These are phyloP conservation scores for Lottia scabra DNA, from an alignment of 2,888 invertebrate genomes.

Conservation along the genomic window DNA sequence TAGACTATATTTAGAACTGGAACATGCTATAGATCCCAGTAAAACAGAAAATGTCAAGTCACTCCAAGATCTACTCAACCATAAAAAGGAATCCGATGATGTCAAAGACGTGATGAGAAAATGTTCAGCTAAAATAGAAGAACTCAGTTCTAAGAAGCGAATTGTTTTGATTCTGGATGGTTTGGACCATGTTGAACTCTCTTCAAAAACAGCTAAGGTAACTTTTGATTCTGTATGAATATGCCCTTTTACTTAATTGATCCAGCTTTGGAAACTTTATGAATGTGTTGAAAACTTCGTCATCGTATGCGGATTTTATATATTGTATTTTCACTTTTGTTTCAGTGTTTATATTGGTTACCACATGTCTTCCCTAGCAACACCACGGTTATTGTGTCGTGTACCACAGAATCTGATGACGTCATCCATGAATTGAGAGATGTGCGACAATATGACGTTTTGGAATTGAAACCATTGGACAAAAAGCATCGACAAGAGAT, in stretches of 20 bases:
- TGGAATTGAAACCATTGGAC: constrained; percentile 20
- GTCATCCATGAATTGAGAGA: constrained; percentile 24
- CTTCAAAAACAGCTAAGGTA: constrained; percentile 44
- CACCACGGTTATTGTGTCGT: constrained; percentile 28
- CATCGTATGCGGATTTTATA: too few species aligned
- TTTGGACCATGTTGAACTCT: constrained; percentile 37
- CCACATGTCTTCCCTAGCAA: constrained; percentile 24
- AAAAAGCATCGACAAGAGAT: constrained; percentile 20
- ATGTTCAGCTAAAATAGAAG: neutral
- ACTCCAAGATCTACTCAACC: neutral
- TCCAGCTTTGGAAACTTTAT: too few species aligned
- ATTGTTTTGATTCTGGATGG: constrained; percentile 45
- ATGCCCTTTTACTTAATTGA: too few species aligned
- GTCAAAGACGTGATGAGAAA: neutral
- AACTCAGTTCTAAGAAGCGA: constrained; percentile 17
- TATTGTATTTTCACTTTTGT: too few species aligned
- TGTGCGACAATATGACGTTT: constrained; percentile 14
- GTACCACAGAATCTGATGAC: constrained; percentile 13
- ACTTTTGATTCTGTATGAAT: neutral
- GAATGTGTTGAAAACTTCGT: too few species aligned
- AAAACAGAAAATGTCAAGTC: neutral
- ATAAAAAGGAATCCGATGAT: neutral
- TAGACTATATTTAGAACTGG: neutral
- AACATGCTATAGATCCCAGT: neutral
- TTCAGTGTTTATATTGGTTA: constrained; percentile 31